Base-by-base conservation (phyloP, 2,888 invertebrate genomes). In the Lamellibrachia satsuma region DNA sequence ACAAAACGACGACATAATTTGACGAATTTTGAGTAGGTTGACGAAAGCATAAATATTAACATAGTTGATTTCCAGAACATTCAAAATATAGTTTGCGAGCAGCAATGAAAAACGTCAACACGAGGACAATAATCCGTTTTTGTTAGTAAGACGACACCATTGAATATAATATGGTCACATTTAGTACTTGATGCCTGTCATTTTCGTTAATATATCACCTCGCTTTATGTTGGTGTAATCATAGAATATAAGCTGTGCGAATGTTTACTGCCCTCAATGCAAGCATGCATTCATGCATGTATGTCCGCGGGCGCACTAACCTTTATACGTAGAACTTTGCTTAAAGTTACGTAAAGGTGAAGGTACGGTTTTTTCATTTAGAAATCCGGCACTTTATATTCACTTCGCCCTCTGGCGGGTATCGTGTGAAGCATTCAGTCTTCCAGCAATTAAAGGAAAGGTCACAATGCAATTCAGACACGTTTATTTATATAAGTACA, bases 401-500 rank as follows among this genome's bases (percentile, higher is more conserved):
- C 55, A 55, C 55, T 55, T 2, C 55, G 9, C 55, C 55, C 55
- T 9, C 55, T 55, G 55, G 9, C 55, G 55, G 22, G 75, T 1
- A 75, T 75, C n/a, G 75, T 75, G 75, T 75, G 15, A 75, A 75
- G 75, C 75, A 75, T 22, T 75, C 75, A 75, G 75, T n/a, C 75
- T 75, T 55, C 6, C 75, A n/a, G 22, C 75, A 75, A 75, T 75
- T n/a, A 75, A 75, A 75, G 75, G 75, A 22, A 75, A 75, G 22
- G n/a, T 22, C 75, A 75, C n/a, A 22, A 75, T n/a, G 15, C 75
- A 75, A 22, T 75, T n/a, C 2, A 75, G 15, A n/a, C 6, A n/a
- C 22, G n/a, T 75, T 75, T 75, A 75, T 75, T 75, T 75, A 75
- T 75, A 75, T 75, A 9, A 22, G n/a, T 75, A 75, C 22, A 75